These are phyloP conservation scores for Malurus melanocephalus DNA, from an alignment of 2,113 vertebrate genomes.

Conservation along the genomic window DNA sequence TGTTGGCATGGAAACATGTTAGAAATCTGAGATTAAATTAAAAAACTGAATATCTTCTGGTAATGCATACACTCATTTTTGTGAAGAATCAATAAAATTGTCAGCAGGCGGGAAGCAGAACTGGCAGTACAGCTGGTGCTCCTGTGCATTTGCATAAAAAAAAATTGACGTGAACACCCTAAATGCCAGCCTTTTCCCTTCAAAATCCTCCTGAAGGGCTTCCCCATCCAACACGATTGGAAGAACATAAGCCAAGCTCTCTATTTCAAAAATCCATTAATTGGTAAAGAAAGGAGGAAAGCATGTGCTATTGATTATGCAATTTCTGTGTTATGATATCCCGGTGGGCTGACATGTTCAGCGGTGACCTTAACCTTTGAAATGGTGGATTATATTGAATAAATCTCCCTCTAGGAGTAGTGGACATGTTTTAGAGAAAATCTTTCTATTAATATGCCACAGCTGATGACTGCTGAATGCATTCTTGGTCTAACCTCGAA, in stretches of 20 bases:
- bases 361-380: slow-evolving; percentile 13
- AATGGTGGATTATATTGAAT: background rate
- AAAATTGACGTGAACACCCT: background rate
- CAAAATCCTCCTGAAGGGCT: background rate
- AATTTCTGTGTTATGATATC: background rate
- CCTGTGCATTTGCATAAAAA: background rate
- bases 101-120: background rate
- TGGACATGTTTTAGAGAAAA: background rate
- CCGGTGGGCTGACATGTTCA: background rate
- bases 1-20: background rate
- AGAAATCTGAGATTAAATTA: background rate
- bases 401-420: background rate
- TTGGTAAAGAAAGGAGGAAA: slow-evolving; percentile 12
- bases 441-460: background rate
- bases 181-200: background rate
- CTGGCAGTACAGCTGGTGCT: background rate
- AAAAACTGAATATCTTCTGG: background rate
- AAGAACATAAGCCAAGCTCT: background rate
- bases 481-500: background rate
- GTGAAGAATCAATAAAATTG: background rate
- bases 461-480: background rate
- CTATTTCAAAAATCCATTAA: background rate
- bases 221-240: background rate
- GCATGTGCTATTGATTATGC: background rate
- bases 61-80: background rate